Percentiles rank a stretch among this genome's conserved stretches.
These are phyloP conservation scores for Indri indri DNA, from an alignment of 2,113 vertebrate species.

Conservation along the genomic window DNA sequence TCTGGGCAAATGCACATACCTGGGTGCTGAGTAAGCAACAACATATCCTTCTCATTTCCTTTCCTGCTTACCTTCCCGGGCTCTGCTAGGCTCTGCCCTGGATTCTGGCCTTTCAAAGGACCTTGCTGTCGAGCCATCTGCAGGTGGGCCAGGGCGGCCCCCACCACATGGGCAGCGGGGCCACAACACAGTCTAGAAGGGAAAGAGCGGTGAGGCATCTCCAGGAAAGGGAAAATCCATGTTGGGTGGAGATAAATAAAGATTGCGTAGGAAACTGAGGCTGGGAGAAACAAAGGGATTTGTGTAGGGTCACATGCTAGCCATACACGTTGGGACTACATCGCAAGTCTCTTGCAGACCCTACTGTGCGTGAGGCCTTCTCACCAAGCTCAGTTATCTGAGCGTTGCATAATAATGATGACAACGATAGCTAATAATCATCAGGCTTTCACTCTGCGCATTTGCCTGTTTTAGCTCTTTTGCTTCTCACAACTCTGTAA, in stretches of 20 bases:
- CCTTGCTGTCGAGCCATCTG: not conserved
- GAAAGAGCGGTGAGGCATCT: not conserved
- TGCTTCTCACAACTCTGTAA: not conserved
- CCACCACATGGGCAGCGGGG: not conserved
- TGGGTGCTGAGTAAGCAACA: not conserved
- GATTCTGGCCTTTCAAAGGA: not conserved
- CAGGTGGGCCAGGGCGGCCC: not conserved
- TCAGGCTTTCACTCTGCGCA: not conserved
- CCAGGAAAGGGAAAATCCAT: not conserved
- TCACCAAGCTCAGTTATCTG: not conserved
- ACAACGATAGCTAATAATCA: not conserved
- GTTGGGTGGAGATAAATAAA: not conserved
- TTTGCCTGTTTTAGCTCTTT: not conserved
- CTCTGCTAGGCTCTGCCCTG: too few species aligned
- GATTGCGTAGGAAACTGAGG: not conserved
- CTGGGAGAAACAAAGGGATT: not conserved
- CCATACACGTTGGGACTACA: not conserved
- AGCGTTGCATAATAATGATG: fast-evolving
- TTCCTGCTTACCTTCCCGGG: not conserved
- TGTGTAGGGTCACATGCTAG: not conserved
- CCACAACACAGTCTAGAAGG: not conserved
- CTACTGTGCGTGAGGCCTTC: fast-evolving
- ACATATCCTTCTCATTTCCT: not conserved
- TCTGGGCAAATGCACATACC: not conserved
- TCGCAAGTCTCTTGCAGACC: too few species aligned